Evolutionary conservation across 2,113 vertebrate genomes (phyloP), one percentile per base, ranked within the genome.

Genomic region (Corvus cornix): DNA sequence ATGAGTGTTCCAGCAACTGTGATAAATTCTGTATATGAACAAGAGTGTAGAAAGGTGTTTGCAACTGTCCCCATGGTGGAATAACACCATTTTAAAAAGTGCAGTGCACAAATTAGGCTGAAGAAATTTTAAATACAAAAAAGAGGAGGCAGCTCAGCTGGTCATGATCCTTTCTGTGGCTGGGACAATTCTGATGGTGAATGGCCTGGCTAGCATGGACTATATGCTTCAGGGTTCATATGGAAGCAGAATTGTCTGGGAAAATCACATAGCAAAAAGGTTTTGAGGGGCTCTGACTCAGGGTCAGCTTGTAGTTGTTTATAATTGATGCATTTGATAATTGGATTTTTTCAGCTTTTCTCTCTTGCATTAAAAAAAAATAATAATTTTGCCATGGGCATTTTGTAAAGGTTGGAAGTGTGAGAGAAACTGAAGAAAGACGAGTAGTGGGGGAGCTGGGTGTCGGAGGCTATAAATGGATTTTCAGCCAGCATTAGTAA

Each of bases 401-500:
- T 94, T 93, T 96, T 67, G 33, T 64, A 80, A 84, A 90, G 52
- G 73, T 93, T 94, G 64, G 60, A 87, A 88, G 73, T 58, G 73
- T 84, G 83, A 90, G 85, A 94, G 88, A 90, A 76, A 88, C 90
- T 95, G 95, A 49, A 89, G 95, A 93, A 96, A 97, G 92, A 90
- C n/a, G 3, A 81, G 73, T 92, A 68, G 60, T 84, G 83, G 43
- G 78, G 48, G 51, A 86, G 64, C 92, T 90, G 82, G 51, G 73
- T 93, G 90, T 95, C 52, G 0, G 79, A 92, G 93, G 77, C 96
- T 96, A 62, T 92, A 96, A 96, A 86, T 3, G 44, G 76, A 88
- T 96, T 96, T 92, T 93, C 76, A 97, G 96, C 73, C 90, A 96
- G 72, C 88, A 92, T 96, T 94, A 93, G 96, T 96, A 96, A 97